Conservation (phyloP, 2,113 vertebrate species). For the Phainopepla nitens region DNA sequence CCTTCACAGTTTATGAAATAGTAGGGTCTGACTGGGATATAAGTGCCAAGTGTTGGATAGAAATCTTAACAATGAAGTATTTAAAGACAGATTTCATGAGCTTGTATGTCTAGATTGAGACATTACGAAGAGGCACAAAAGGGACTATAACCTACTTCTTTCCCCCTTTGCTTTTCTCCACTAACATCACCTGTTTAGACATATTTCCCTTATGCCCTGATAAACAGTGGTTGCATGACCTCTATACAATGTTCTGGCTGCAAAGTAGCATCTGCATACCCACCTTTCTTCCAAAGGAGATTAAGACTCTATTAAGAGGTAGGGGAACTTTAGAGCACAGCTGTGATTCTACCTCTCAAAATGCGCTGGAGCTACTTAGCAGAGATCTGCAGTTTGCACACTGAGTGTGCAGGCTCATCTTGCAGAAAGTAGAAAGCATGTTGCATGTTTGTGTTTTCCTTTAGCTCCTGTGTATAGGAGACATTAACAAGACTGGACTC, state of each 20-base stretch:
- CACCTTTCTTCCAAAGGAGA: not conserved
- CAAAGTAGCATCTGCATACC: not conserved
- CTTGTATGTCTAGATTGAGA: not conserved
- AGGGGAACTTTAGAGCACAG: not conserved
- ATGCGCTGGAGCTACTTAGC: not conserved
- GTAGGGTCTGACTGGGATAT: not conserved
- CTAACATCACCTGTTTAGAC: not conserved
- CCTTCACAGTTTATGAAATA: not conserved
- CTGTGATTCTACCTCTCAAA: not conserved
- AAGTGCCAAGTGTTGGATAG: not conserved
- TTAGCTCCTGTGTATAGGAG: not conserved
- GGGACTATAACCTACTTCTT: not conserved
- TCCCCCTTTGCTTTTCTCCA: not conserved
- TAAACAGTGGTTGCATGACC: not conserved
- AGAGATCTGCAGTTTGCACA: not conserved
- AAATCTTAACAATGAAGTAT: not conserved
- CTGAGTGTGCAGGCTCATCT: accelerated
- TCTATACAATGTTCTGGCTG: not conserved
- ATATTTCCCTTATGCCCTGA: not conserved
- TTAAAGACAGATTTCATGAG: not conserved
- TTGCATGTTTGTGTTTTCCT: not conserved
- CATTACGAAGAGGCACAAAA: not conserved
- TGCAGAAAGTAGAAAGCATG: not conserved
- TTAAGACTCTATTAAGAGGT: not conserved
- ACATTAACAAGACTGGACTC: not conserved